A percentile compares a stretch with the other conserved stretches of the same genome.
Evolutionary conservation across 37 sponge, comb jelly and placozoan species (phyloP).

Genomic region (Beroe forskalii): DNA sequence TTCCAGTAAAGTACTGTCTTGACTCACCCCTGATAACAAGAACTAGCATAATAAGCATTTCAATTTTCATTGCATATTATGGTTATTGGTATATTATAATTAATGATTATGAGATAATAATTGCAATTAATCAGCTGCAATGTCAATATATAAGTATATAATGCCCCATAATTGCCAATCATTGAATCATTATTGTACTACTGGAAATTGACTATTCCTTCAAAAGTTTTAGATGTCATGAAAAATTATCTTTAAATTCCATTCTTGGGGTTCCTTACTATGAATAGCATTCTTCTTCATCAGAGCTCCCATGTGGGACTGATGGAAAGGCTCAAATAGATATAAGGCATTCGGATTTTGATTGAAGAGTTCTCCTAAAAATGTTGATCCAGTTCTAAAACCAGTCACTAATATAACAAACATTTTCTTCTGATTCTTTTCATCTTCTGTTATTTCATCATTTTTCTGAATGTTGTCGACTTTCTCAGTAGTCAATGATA

Average conservation of each 20-base stretch:
- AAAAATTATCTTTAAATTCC: too few species aligned
- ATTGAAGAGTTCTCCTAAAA: conserved; percentile 60
- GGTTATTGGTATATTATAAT: too few species aligned
- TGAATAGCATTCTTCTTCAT: conserved; percentile 5
- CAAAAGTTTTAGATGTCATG: too few species aligned
- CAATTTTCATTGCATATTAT: too few species aligned
- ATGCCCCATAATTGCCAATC: too few species aligned
- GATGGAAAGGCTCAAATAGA: conserved; percentile 61
- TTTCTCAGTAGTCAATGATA: background rate
- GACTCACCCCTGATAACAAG: background rate
- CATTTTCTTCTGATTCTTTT: background rate
- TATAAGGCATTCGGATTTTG: conserved; percentile 25
- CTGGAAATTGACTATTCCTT: too few species aligned
- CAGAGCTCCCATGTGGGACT: background rate
- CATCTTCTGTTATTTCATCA: background rate
- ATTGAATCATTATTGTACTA: too few species aligned
- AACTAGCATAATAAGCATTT: too few species aligned
- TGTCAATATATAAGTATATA: too few species aligned
- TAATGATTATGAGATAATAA: too few species aligned
- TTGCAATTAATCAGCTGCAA: too few species aligned
- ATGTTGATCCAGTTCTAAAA: conserved; percentile 54
- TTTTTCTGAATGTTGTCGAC: too few species aligned
- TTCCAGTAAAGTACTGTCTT: conserved; percentile 1
- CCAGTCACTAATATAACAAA: conserved; percentile 58
- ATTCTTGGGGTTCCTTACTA: background rate